phyloP scores from a whole-genome alignment of 1,140 invertebrate species.

The Linepithema humile region DNA sequence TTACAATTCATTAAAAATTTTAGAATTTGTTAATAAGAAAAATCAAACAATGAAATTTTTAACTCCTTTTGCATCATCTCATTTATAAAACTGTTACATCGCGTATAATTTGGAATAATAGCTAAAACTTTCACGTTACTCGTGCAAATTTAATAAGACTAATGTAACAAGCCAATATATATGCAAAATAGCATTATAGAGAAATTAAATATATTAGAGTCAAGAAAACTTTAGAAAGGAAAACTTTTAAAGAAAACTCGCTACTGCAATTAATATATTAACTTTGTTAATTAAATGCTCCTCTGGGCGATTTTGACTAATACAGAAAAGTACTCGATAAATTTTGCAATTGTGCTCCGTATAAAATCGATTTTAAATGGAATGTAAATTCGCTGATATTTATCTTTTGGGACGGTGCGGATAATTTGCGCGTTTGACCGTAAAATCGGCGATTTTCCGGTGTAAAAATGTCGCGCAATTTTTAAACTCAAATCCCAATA shows the following conservation, averaged over 20 bases:
- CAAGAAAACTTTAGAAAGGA: no score
- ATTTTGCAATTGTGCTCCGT: neutral
- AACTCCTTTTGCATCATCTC: no score
- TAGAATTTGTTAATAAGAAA: no score
- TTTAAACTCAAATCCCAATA: neutral
- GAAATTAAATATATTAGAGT: neutral
- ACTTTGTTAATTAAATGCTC: neutral
- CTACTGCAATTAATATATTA: neutral
- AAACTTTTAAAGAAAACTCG: no score
- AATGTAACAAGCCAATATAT: neutral
- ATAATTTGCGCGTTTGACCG: neutral
- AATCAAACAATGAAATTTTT: no score
- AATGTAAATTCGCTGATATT: neutral
- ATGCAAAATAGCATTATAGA: neutral
- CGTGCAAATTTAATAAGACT: neutral
- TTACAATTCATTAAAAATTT: no score
- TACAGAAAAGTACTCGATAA: neutral
- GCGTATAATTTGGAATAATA: neutral
- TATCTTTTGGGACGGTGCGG: neutral
- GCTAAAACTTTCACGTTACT: neutral
- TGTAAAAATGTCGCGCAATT: conserved; percentile 22
- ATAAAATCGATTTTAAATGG: conserved; percentile 19
- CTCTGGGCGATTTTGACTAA: neutral
- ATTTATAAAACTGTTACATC: no score
- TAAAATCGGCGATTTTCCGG: conserved; percentile 9